Conservation (phyloP, 2,888 invertebrate genomes). For the Xylota segnis region DNA sequence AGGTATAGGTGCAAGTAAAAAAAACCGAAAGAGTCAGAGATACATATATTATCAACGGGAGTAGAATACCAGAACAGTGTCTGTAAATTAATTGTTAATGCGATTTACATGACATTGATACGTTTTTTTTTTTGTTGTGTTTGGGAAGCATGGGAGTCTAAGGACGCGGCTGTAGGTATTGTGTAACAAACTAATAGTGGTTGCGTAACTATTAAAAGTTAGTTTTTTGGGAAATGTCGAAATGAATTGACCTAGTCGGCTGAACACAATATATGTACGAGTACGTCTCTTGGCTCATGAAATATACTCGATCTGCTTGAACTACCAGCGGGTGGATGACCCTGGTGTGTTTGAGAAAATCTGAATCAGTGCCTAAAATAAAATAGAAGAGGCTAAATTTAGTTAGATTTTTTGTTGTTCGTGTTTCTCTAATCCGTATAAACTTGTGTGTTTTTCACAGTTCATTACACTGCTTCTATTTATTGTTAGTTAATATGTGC, state of each 20-base stretch:
- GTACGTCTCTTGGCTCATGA: not conserved
- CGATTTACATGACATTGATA: conserved; percentile 20
- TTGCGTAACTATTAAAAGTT: not conserved
- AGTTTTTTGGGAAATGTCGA: conserved; percentile 2
- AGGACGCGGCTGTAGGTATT: conserved; percentile 7
- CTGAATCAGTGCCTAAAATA: not conserved
- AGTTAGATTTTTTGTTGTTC: too few relatives aligned
- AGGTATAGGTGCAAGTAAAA: too few relatives aligned
- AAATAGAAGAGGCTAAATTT: not conserved
- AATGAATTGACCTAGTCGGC: not conserved
- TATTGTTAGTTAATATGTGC: too few relatives aligned
- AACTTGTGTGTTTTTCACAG: too few relatives aligned
- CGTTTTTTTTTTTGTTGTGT: not conserved
- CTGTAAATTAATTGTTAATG: conserved; percentile 50
- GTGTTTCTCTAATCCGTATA: too few relatives aligned
- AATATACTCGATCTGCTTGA: not conserved
- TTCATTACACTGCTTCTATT: too few relatives aligned
- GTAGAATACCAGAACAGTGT: conserved; percentile 57
- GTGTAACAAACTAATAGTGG: not conserved
- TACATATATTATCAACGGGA: conserved; percentile 40
- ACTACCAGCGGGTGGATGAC: not conserved
- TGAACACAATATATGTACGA: too few relatives aligned
- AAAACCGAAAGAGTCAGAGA: not conserved
- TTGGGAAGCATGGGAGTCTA: not conserved
- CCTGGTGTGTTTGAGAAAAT: not conserved